A percentile compares a stretch with the other conserved stretches of the same genome.
phyloP scores from a whole-genome alignment of 1,140 invertebrate species.

The Platorchestia sp. region DNA sequence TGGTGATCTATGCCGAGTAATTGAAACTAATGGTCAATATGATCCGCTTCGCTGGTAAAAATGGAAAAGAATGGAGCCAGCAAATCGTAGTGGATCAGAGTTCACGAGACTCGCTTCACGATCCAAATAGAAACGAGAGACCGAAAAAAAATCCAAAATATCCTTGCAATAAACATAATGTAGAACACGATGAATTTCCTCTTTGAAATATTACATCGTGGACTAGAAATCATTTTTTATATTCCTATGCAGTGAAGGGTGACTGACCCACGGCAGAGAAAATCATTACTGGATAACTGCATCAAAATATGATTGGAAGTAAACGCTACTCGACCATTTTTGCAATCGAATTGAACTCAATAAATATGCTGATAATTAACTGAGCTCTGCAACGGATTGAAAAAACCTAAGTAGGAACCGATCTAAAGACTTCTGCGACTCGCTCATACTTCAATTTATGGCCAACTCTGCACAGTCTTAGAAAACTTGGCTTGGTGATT shows the following conservation, averaged over 20 bases:
- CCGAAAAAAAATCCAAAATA: neutral
- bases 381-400: neutral
- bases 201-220: neutral
- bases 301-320: neutral
- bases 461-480: neutral
- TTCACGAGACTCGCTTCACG: neutral
- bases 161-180: neutral
- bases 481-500: neutral
- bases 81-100: slow-evolving; percentile 18
- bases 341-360: neutral
- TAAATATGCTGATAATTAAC: neutral
- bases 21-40: slow-evolving; percentile 53
- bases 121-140: neutral
- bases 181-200: neutral
- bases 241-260: neutral
- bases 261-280: neutral
- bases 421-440: neutral
- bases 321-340: neutral
- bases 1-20: slow-evolving; percentile 49
- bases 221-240: neutral
- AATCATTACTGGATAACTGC: neutral
- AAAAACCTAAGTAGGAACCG: neutral
- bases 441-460: neutral
- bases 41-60: slow-evolving; percentile 2
- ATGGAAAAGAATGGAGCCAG: slow-evolving; percentile 13